Evolutionary conservation across 2,797 vertebrate species (phyloP).

Genomic region (Nannoperca obscura): DNA sequence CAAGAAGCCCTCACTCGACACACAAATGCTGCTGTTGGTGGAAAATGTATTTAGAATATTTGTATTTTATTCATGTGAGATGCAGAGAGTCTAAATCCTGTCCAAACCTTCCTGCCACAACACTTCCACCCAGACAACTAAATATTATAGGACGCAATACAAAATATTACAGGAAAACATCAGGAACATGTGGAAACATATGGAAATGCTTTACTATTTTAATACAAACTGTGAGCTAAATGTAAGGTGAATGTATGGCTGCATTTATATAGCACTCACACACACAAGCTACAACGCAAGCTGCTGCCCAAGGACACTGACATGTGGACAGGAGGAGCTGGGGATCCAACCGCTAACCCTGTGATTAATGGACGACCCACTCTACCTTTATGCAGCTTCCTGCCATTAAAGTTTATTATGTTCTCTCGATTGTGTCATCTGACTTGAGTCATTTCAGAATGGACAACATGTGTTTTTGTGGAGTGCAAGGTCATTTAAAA

Average conservation of each 20-base stretch:
- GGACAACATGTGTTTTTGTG: background rate
- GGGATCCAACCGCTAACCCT: background rate
- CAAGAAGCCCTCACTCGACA: background rate
- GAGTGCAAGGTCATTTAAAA: background rate
- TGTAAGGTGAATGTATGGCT: too few relatives aligned
- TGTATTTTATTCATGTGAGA: background rate
- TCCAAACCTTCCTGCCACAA: too few relatives aligned
- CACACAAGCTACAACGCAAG: too few relatives aligned
- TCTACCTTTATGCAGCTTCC: background rate
- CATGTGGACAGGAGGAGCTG: background rate
- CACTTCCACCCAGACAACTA: background rate
- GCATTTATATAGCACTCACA: too few relatives aligned
- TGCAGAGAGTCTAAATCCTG: background rate
- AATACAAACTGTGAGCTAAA: background rate
- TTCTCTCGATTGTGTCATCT: too few relatives aligned
- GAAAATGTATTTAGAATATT: background rate
- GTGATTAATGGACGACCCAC: background rate
- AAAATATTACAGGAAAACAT: background rate
- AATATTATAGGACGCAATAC: background rate
- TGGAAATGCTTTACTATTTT: background rate
- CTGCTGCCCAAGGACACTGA: background rate
- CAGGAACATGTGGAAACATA: background rate
- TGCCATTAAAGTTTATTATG: too few relatives aligned
- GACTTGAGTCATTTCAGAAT: background rate
- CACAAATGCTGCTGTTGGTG: background rate